Conservation (phyloP, 2,888 invertebrate genomes). For the Nymphalis c-album region DNA sequence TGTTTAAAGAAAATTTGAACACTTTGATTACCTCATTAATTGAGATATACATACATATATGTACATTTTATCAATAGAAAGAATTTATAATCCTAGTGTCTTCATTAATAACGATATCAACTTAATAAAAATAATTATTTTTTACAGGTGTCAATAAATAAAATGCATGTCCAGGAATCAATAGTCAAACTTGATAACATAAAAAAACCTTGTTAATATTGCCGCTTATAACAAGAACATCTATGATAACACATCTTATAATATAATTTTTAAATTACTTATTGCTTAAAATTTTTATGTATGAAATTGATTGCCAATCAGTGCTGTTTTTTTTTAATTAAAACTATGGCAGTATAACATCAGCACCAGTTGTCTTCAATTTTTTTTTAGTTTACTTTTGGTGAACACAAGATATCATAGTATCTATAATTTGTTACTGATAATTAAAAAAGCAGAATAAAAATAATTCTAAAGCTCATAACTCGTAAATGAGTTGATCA, state of each 20-base stretch:
- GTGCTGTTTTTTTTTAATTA: not conserved
- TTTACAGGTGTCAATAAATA: conserved; percentile 50
- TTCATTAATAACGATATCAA: not conserved
- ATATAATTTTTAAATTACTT: not conserved
- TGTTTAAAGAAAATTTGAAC: too few relatives aligned
- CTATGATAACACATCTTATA: not conserved
- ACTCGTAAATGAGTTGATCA: too few relatives aligned
- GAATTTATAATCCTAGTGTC: not conserved
- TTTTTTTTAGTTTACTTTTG: not conserved
- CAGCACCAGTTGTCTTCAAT: not conserved
- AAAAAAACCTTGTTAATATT: conserved; percentile 22
- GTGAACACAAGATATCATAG: not conserved
- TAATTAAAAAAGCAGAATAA: too few relatives aligned
- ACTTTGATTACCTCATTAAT: too few relatives aligned
- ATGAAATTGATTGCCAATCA: not conserved
- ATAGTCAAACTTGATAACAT: conserved; percentile 35
- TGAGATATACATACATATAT: too few relatives aligned
- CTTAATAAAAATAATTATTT: conserved; percentile 32
- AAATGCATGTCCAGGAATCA: conserved; percentile 58
- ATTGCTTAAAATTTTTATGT: not conserved
- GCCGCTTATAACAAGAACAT: not conserved
- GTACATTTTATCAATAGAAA: not conserved
- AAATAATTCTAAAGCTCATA: too few relatives aligned
- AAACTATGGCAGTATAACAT: not conserved
- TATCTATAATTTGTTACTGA: too few relatives aligned